Conservation (phyloP, 2,797 vertebrate species). For the Serranus cabrilla region DNA sequence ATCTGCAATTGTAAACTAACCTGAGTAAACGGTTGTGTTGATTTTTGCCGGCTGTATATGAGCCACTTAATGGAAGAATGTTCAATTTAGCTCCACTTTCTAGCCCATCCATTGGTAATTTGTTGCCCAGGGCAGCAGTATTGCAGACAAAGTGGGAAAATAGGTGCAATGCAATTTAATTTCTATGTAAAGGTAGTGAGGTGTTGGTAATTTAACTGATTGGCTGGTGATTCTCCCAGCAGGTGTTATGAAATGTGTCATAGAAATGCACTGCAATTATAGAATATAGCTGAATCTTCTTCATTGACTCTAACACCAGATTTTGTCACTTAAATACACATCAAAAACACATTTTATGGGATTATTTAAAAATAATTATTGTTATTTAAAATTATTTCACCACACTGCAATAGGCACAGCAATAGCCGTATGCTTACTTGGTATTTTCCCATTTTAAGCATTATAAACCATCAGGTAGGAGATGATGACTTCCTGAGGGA, state of each 20-base stretch:
- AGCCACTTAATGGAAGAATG: not conserved
- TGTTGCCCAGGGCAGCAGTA: no score
- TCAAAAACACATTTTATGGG: not conserved
- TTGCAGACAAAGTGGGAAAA: not conserved
- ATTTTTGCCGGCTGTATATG: slow-evolving; percentile 1
- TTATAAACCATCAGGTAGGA: not conserved
- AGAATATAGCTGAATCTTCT: not conserved
- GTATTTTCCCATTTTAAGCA: not conserved
- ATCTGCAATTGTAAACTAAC: slow-evolving; percentile 20
- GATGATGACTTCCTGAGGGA: not conserved
- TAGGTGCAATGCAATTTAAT: not conserved
- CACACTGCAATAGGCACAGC: not conserved
- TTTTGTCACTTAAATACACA: not conserved
- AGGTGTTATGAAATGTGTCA: no score
- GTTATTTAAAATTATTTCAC: not conserved
- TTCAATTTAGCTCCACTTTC: not conserved
- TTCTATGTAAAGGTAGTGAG: not conserved
- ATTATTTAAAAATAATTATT: not conserved
- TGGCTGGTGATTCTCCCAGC: not conserved
- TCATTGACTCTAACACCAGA: not conserved
- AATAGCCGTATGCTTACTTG: not conserved
- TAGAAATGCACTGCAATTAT: not conserved
- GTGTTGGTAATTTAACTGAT: not conserved
- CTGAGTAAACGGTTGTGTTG: not conserved
- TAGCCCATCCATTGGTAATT: not conserved